phyloP scores from a whole-genome alignment of 2,797 vertebrate genomes.

The Podargus strigoides region DNA sequence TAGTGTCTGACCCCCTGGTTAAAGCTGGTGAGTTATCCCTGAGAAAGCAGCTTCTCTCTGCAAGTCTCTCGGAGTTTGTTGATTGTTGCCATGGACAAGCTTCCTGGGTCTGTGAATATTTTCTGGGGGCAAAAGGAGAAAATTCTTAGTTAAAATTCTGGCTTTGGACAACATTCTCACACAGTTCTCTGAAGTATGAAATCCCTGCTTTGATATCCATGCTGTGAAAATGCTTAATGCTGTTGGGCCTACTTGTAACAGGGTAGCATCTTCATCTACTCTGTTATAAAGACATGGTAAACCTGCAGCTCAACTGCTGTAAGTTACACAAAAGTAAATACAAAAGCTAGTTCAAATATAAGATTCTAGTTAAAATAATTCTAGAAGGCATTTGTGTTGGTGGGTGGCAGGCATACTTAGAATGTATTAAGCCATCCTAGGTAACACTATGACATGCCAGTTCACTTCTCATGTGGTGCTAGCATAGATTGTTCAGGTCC shows the following conservation, averaged over 20 bases:
- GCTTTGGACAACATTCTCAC: background rate
- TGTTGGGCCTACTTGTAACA: background rate
- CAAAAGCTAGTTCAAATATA: background rate
- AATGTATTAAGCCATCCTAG: background rate
- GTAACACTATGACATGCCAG: background rate
- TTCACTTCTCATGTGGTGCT: background rate
- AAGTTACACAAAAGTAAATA: background rate
- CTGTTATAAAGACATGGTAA: background rate
- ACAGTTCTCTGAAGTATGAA: background rate
- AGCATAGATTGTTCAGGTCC: background rate
- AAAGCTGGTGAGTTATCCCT: conserved; percentile 59
- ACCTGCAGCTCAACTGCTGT: background rate
- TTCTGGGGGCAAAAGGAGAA: conserved; percentile 66
- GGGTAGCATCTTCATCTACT: background rate
- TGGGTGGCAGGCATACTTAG: background rate
- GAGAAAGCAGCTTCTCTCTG: conserved; percentile 73
- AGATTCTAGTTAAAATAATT: background rate
- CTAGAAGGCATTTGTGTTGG: background rate
- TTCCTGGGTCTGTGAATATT: conserved; percentile 91
- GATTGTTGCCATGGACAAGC: conserved; percentile 82
- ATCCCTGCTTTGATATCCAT: background rate
- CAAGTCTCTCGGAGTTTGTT: conserved; percentile 81
- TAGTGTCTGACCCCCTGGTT: background rate
- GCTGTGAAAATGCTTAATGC: background rate
- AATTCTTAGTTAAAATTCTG: background rate